A percentile compares a stretch with the other conserved stretches of the same genome.
phyloP scores from a whole-genome alignment of 2,113 vertebrate species.

The Chaenocephalus aceratus region DNA sequence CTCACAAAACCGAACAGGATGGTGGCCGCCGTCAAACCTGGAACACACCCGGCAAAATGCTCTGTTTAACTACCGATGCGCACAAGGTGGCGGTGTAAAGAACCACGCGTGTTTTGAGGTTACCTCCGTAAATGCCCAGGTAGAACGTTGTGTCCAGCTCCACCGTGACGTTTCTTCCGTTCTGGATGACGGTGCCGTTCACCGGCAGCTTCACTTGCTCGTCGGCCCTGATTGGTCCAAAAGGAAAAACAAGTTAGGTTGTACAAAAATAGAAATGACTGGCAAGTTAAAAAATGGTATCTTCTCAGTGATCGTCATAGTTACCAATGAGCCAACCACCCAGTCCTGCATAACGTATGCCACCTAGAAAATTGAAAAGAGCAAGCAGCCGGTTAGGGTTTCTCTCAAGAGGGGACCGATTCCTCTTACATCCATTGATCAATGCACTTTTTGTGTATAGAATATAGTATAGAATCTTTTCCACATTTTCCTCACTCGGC shows the following conservation, averaged over 20 bases:
- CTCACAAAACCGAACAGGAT: conserved; percentile 89
- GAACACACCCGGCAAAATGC: conserved; percentile 18
- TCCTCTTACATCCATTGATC: no score
- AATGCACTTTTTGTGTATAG: no score
- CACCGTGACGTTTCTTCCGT: conserved; percentile 55
- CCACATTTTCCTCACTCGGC: not conserved
- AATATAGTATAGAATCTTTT: no score
- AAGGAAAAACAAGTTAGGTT: not conserved
- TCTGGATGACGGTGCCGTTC: conserved; percentile 14
- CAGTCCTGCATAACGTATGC: conserved; percentile 93
- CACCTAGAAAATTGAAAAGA: conserved; percentile 74
- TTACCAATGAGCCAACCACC: conserved; percentile 98
- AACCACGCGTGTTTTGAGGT: no score
- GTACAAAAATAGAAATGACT: not conserved
- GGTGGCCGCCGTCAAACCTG: conserved; percentile 88
- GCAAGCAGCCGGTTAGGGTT: not conserved
- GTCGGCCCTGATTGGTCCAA: conserved; percentile 66
- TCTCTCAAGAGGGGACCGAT: not conserved
- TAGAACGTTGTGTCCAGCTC: conserved; percentile 86
- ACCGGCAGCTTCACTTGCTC: conserved; percentile 71
- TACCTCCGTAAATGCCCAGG: conserved; percentile 93
- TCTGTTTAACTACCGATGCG: not conserved
- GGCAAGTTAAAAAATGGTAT: not conserved
- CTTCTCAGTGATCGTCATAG: conserved; percentile 37
- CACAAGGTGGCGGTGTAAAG: no score